These are phyloP conservation scores for Ammospiza maritima DNA, from an alignment of 2,797 vertebrate genomes.

Conservation along the genomic window DNA sequence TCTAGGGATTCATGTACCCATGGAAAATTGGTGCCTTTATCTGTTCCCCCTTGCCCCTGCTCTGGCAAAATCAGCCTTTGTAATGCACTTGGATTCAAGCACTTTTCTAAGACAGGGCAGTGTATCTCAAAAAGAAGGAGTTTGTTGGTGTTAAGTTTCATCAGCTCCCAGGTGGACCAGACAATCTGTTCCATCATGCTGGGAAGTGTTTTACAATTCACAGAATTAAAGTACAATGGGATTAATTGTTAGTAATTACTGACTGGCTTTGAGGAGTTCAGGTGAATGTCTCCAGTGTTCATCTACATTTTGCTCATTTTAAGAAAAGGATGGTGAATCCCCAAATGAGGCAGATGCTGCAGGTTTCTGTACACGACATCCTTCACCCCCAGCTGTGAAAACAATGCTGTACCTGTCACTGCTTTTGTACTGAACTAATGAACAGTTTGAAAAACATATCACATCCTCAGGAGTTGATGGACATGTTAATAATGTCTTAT, in stretches of 20 bases:
- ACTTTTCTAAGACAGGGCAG: background rate
- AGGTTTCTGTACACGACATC: background rate
- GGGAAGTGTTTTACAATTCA: slow-evolving; percentile 34
- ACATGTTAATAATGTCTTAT: slow-evolving; percentile 67
- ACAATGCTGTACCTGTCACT: background rate
- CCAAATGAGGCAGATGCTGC: background rate
- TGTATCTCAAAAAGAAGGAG: background rate
- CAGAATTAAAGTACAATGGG: slow-evolving; percentile 29
- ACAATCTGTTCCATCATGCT: slow-evolving; percentile 5
- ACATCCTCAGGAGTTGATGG: slow-evolving; percentile 58
- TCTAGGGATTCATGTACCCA: background rate
- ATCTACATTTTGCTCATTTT: slow-evolving; percentile 19
- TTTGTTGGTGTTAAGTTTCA: background rate
- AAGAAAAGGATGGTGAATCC: slow-evolving; percentile 30
- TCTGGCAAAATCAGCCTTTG: background rate
- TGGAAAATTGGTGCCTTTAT: background rate
- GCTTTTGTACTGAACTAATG: slow-evolving; percentile 69
- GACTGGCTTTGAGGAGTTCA: slow-evolving; percentile 9
- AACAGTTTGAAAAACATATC: slow-evolving; percentile 70
- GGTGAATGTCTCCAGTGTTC: background rate
- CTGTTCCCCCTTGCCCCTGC: background rate
- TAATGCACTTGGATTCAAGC: background rate
- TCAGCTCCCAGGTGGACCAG: background rate
- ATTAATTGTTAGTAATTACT: slow-evolving; percentile 50
- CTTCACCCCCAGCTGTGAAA: slow-evolving; percentile 2